phyloP scores from a whole-genome alignment of 2,113 vertebrate genomes.

The Pachyramphus minor region DNA sequence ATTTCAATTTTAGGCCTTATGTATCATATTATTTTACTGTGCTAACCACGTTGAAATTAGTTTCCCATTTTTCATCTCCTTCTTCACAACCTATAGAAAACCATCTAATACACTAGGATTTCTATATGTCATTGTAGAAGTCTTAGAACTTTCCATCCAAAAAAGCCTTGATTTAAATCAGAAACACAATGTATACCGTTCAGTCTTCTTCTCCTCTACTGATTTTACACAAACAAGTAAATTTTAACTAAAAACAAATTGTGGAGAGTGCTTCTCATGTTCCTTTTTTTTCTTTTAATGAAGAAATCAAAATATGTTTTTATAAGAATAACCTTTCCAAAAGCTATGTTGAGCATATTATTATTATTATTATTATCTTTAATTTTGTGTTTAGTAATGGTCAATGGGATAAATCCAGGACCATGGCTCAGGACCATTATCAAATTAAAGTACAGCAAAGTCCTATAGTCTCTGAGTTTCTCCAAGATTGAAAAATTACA shows the following conservation, averaged over 20 bases:
- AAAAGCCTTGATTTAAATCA: background rate
- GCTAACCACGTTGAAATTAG: slow-evolving; percentile 17
- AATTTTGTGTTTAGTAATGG: background rate
- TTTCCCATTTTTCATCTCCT: background rate
- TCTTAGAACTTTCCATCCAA: background rate
- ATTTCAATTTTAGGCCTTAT: background rate
- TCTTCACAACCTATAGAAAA: background rate
- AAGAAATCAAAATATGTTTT: background rate
- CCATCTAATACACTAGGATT: background rate
- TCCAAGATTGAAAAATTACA: background rate
- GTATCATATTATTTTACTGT: background rate
- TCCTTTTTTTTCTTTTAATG: background rate
- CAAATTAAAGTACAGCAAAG: background rate
- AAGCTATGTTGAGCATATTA: background rate
- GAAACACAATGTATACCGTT: background rate
- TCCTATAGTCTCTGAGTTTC: background rate
- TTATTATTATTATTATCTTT: background rate
- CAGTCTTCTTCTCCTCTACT: background rate
- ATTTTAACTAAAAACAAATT: background rate
- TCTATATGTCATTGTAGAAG: background rate
- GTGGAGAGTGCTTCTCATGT: background rate
- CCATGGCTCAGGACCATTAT: background rate
- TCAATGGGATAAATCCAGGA: background rate
- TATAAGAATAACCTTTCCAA: background rate
- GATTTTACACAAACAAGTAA: background rate